These are phyloP conservation scores for Motacilla tschutschensis DNA, from an alignment of 2,113 vertebrate species.

Conservation along the genomic window DNA sequence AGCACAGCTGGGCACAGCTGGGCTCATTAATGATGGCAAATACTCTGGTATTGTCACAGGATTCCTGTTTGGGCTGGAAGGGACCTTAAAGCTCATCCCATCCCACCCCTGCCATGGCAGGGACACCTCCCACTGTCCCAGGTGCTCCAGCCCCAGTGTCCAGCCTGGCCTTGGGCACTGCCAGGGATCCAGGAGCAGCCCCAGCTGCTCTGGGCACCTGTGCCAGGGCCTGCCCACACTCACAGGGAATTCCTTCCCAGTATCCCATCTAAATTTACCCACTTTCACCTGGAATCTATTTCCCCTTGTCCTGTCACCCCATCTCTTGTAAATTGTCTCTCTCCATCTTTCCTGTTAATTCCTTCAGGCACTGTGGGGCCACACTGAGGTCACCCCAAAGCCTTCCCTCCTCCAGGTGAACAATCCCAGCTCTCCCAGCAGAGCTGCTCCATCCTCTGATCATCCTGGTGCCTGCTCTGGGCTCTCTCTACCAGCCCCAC, in stretches of 20 bases:
- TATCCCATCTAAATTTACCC: rapidly evolving
- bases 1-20: background rate
- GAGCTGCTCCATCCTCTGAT: background rate
- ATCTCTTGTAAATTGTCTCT: rapidly evolving
- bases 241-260: rapidly evolving
- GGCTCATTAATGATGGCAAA: background rate
- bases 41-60: rapidly evolving
- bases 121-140: background rate
- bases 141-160: background rate
- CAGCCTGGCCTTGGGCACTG: background rate
- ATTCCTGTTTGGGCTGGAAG: background rate
- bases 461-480: background rate
- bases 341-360: background rate
- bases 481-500: background rate
- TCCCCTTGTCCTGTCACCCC: background rate
- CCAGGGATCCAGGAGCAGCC: background rate
- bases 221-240: background rate
- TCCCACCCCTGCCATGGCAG: background rate
- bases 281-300: background rate
- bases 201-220: background rate
- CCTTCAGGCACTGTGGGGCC: rapidly evolving
- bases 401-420: background rate
- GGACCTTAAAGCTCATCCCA: rapidly evolving
- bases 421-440: background rate
- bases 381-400: rapidly evolving